phyloP scores from a whole-genome alignment of 2,888 invertebrate species.

The Lottia scabra region DNA sequence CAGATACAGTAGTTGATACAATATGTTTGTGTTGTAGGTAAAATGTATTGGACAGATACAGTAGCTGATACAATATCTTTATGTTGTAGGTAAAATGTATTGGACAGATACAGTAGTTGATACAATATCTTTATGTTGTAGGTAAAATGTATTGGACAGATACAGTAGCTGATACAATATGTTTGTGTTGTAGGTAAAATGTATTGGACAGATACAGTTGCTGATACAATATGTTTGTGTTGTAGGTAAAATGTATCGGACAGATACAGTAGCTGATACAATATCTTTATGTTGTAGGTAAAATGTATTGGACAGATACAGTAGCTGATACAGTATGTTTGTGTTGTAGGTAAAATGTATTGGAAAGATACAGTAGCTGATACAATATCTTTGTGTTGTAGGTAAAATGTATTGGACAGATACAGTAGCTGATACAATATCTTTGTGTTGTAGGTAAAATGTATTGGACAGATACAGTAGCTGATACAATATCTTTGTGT shows the following conservation, averaged over 20 bases:
- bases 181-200: conserved; percentile 77
- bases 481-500: conserved; percentile 73
- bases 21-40: conserved; percentile 79
- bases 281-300: conserved; percentile 74
- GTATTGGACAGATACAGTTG: conserved; percentile 92
- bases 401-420: conserved; percentile 90
- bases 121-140: conserved; percentile 73
- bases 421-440: conserved; percentile 83
- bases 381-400: conserved; percentile 66
- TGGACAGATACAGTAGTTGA: conserved; percentile 89
- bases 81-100: conserved; percentile 80
- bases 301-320: conserved; percentile 93
- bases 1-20: conserved; percentile 83
- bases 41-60: conserved; percentile 93
- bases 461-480: conserved; percentile 92
- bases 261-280: conserved; percentile 83
- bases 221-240: conserved; percentile 81
- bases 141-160: conserved; percentile 90
- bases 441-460: conserved; percentile 80
- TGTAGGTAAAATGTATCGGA: conserved; percentile 84
- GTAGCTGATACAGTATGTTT: conserved; percentile 81
- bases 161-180: conserved; percentile 83
- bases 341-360: no score
- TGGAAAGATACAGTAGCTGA: conserved; percentile 89
- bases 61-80: conserved; percentile 81